A percentile compares a stretch with the other conserved stretches of the same genome.
Conservation (phyloP, 1,140 invertebrate genomes). For the Bactericera cockerelli region DNA sequence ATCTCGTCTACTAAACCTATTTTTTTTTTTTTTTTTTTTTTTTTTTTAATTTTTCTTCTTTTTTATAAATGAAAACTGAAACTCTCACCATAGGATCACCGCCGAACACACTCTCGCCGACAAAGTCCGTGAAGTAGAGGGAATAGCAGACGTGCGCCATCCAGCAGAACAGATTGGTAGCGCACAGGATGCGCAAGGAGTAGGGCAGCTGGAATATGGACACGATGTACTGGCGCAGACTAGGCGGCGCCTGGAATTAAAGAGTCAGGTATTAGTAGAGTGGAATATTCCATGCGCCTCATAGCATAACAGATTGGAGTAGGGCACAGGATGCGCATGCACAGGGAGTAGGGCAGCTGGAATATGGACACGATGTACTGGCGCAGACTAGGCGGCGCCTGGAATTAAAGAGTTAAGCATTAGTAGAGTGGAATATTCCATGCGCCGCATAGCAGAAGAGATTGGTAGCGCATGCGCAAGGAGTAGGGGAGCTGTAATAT, state of each 20-base stretch:
- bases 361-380: conserved; percentile 80
- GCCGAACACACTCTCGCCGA: conserved; percentile 87
- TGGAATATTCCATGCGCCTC: conserved; percentile 95
- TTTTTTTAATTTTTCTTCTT: too few relatives aligned
- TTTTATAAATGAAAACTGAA: too few relatives aligned
- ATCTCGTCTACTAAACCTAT: too few relatives aligned
- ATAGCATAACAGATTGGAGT: conserved; percentile 95
- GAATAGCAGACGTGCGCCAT: conserved; percentile 96
- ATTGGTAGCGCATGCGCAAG: conserved; percentile 74
- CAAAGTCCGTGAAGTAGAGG: conserved; percentile 92
- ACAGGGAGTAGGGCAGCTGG: conserved; percentile 75
- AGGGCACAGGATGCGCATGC: conserved; percentile 67
- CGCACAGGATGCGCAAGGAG: conserved; percentile 68
- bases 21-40: too few relatives aligned
- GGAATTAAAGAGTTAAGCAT: conserved; percentile 48
- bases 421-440: too few relatives aligned
- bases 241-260: conserved; percentile 22
- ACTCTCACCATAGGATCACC: conserved; percentile 75
- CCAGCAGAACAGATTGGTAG: conserved; percentile 94
- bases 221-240: conserved; percentile 57
- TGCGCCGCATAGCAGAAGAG: conserved; percentile 96
- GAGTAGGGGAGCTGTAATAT: conserved; percentile 81
- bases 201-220: conserved; percentile 82
- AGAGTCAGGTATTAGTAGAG: too few relatives aligned
- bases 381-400: conserved; percentile 32